Base-by-base conservation (phyloP, 2,113 vertebrate genomes). In the Heterocephalus glaber region DNA sequence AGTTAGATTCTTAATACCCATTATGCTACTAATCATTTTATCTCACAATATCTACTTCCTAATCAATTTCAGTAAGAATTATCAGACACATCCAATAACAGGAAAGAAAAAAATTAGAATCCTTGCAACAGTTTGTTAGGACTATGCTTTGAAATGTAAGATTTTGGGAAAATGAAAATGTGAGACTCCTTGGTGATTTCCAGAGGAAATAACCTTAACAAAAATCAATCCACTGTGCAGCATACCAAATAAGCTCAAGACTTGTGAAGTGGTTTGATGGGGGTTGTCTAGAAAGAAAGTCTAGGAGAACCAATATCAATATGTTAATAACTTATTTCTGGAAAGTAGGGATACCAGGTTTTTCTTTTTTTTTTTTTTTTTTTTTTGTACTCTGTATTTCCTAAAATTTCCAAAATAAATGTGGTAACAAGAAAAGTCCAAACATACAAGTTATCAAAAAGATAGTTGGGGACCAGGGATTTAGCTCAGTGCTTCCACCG, bases 41-140 rank as follows among this genome's bases (percentile, higher is more conserved):
- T 47, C 63, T 66, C 16, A 28, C 14, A 85, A 63, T 90, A 90
- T 41, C 76, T 89, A 70, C 33, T 77, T 13, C 60, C 68, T 93
- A 88, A 95, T 91, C 68, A 88, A 87, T 87, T 95, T 44, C 68
- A 91, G 77, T 82, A 54, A 95, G 54, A 93, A 79, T 76, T 90
- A 84, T 77, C 84, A 84, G 77, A 88, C 47, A 84, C 13, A 28
- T 47, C 20, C 44, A 83, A 54, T 49, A 65, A 65, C 41, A 90
- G 56, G 52, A 82, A 85, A 65, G 54, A 79, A 94, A 92, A 79
- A 93, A 68, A 63, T 49, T 24, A 77, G 60, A 93, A 87, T 91
- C n/a, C 54, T 61, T 79, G 26, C 72, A 87, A 91, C 83, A 90
- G 65, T 81, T 86, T 54, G 66, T 38, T 83, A 47, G 47, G 35